These are phyloP conservation scores for Tangara arthus DNA, from an alignment of 2,797 vertebrate species.

Conservation along the genomic window DNA sequence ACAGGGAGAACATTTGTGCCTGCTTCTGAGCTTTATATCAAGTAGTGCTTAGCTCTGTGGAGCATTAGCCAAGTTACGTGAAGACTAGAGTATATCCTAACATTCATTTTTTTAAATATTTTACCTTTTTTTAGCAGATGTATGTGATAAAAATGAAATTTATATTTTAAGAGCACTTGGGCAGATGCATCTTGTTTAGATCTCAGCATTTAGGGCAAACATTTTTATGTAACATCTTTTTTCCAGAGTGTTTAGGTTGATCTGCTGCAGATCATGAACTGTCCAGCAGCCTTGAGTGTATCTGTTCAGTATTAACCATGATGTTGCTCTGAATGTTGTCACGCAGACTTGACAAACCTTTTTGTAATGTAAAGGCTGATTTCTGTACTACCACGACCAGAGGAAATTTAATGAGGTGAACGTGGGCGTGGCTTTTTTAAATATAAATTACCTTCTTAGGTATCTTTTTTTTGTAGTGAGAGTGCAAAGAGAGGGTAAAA, in stretches of 20 bases:
- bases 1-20: slow-evolving; percentile 68
- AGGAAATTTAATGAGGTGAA: slow-evolving; percentile 96
- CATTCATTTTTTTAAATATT: slow-evolving; percentile 45
- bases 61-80: slow-evolving; percentile 56
- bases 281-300: slow-evolving; percentile 40
- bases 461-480: slow-evolving; percentile 76
- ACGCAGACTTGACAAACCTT: slow-evolving; percentile 60
- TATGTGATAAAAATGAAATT: slow-evolving; percentile 64
- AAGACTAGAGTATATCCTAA: slow-evolving; percentile 64
- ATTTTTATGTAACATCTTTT: not conserved
- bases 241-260: not conserved
- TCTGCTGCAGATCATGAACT: slow-evolving; percentile 62
- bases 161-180: slow-evolving; percentile 66
- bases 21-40: slow-evolving; percentile 67
- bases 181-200: slow-evolving; percentile 59
- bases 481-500: slow-evolving; percentile 81
- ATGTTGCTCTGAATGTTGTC: slow-evolving; percentile 71
- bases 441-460: slow-evolving; percentile 79
- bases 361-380: slow-evolving; percentile 77
- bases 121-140: slow-evolving; percentile 65
- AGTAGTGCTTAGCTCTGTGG: slow-evolving; percentile 62
- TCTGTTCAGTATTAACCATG: slow-evolving; percentile 71
- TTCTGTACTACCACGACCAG: slow-evolving; percentile 61
- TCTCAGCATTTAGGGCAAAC: slow-evolving; percentile 41
- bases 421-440: slow-evolving; percentile 78